Evolutionary conservation across 2,797 vertebrate species (phyloP).

Genomic region (Hippoglossus hippoglossus): DNA sequence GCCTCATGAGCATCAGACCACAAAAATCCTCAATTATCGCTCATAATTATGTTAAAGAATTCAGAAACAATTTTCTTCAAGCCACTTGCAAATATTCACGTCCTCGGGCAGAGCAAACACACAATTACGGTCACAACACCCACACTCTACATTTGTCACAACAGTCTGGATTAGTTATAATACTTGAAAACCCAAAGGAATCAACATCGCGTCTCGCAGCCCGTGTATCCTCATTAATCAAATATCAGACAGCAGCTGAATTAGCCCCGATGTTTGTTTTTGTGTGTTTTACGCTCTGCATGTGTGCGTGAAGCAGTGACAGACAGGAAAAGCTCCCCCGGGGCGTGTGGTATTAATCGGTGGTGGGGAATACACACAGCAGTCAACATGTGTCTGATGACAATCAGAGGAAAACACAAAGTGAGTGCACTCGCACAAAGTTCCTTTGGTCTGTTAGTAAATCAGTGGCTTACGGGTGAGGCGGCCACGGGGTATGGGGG

Average conservation of each 20-base stretch:
- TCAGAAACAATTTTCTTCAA: slow-evolving; percentile 19
- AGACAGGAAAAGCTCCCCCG: slow-evolving; percentile 23
- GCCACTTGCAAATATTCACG: slow-evolving; percentile 11
- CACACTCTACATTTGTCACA: slow-evolving; percentile 10
- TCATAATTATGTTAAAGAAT: slow-evolving; percentile 12
- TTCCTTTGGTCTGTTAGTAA: slow-evolving; percentile 11
- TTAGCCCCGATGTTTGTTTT: slow-evolving; percentile 22
- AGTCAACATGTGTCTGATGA: slow-evolving; percentile 17
- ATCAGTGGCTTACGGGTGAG: slow-evolving; percentile 25
- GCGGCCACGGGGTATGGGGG: slow-evolving; percentile 11
- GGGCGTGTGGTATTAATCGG: slow-evolving; percentile 24
- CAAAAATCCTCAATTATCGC: slow-evolving; percentile 15
- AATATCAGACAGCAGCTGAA: slow-evolving; percentile 24
- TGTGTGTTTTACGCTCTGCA: slow-evolving; percentile 6
- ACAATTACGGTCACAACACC: slow-evolving; percentile 22
- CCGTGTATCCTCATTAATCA: slow-evolving; percentile 46
- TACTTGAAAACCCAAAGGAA: slow-evolving; percentile 32
- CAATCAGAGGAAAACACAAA: slow-evolving; percentile 1
- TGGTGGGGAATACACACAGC: slow-evolving; percentile 8
- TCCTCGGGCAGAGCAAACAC: slow-evolving; percentile 28
- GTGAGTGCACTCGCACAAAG: not conserved
- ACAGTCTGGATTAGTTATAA: slow-evolving; percentile 35
- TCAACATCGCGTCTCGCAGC: slow-evolving; percentile 43
- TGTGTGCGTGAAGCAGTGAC: slow-evolving; percentile 14
- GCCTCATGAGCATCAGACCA: not conserved